Conservation (phyloP, 2,113 vertebrate genomes). For the Alaudala cheleensis region DNA sequence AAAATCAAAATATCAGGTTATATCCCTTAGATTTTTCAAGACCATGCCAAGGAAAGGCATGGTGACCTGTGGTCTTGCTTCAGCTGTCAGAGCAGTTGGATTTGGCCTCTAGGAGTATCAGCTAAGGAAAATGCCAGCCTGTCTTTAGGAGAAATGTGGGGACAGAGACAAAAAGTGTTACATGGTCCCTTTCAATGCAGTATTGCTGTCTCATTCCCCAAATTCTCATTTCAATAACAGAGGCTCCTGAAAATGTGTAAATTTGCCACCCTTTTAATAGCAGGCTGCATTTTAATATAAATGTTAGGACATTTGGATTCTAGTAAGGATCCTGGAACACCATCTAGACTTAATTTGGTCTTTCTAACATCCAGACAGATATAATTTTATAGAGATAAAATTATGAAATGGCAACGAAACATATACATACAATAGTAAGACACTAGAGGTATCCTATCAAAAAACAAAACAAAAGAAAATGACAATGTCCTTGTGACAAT, state of each 20-base stretch:
- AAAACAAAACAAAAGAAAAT: not conserved
- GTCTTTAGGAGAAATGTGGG: not conserved
- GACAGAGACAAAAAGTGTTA: not conserved
- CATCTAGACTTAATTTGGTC: not conserved
- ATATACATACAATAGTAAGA: not conserved
- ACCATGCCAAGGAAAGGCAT: rapidly evolving
- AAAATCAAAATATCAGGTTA: not conserved
- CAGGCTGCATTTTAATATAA: not conserved
- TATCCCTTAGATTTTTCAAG: not conserved
- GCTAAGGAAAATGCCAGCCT: not conserved
- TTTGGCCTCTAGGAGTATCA: not conserved
- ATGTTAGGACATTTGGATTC: not conserved
- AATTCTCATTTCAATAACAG: not conserved
- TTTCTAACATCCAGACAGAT: not conserved
- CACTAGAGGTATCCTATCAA: not conserved
- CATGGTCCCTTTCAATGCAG: not conserved
- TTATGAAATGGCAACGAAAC: not conserved
- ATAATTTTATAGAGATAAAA: not conserved
- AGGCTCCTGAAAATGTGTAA: not conserved
- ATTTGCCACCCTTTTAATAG: not conserved
- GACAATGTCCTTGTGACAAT: not conserved
- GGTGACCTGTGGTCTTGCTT: not conserved
- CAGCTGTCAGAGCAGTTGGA: not conserved
- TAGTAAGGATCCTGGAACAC: not conserved
- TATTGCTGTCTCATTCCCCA: not conserved